Base-by-base conservation (phyloP, 1,140 invertebrate species). In the Pantala flavescens region DNA sequence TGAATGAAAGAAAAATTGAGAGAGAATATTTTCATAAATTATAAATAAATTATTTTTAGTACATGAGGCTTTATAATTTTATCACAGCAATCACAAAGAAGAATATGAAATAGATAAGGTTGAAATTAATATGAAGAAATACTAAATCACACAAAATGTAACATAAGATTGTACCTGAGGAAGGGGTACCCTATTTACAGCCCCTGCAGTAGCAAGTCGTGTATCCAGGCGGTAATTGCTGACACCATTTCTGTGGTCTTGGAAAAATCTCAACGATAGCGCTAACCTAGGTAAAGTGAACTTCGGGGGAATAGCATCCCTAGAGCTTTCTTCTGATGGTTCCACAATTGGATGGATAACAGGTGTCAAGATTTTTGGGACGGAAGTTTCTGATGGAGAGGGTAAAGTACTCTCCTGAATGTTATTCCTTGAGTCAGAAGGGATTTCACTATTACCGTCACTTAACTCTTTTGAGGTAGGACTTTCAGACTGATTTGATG, bases 241-340 rank as follows among this genome's bases (percentile, higher is more conserved):
- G 71, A 90, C 88, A 72, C 93, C 93, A 83, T 96, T 96, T 79
- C 94, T 91, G 83, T 95, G 91, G 82, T 97, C 94, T 83, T 97
- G 94, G 83, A 94, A 96, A 80, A 94, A 93, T 79, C 92, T 89
- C 23, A 95, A 86, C 9, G 88, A 89, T 9, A 96, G 84, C 71
- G 87, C 88, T 24, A 96, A 83, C 76, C 92, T 88, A 74, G 85
- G 84, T 36, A 93, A 81, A 72, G 90, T 86, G 28, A 23, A 19
- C 49, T 14, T 63, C 3, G 14, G n/a, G 12, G 16, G 14, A 63
- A 21, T 3, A 21, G n/a, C 16, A 21, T 16, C n/a, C 16, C 3
- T 12, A 7, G 49, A 63, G n/a, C 12, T 63, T 16, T 1, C 5
- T 63, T 63, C 49, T 63, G 49, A 63, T 19, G 49, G 49, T 63